A percentile compares a stretch with the other conserved stretches of the same genome.
Evolutionary conservation across 2,888 invertebrate species (phyloP).

Genomic region (Euclidia mi): DNA sequence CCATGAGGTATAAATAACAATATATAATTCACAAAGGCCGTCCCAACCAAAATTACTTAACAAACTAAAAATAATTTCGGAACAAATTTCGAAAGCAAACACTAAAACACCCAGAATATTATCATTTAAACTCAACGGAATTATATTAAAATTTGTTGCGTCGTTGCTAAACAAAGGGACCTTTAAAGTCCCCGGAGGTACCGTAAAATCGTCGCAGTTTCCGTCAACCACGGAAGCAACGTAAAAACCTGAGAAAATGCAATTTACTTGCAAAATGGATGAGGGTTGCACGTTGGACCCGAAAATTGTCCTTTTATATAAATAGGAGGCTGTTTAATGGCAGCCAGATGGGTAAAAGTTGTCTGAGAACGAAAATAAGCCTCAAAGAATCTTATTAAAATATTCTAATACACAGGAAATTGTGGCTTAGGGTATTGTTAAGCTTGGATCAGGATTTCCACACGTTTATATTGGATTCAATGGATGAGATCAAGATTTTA

Average conservation of each 20-base stretch:
- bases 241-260: conserved; percentile 58
- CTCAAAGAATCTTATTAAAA: conserved; percentile 33
- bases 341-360: conserved; percentile 31
- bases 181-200: conserved; percentile 35
- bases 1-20: not conserved
- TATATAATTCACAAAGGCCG: not conserved
- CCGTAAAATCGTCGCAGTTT: conserved; percentile 40
- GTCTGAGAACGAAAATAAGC: conserved; percentile 31
- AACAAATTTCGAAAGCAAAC: conserved; percentile 3
- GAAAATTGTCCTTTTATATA: conserved; percentile 46
- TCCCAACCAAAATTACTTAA: conserved; percentile 2
- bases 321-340: conserved; percentile 43
- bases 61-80: conserved; percentile 12
- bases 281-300: conserved; percentile 43
- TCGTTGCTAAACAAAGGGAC: conserved; percentile 44
- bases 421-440: conserved; percentile 15
- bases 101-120: conserved; percentile 41
- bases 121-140: conserved; percentile 51
- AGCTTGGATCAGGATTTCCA: conserved; percentile 19
- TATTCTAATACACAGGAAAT: conserved; percentile 28
- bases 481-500: conserved; percentile 21
- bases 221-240: conserved; percentile 47
- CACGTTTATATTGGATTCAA: conserved; percentile 25
- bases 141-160: conserved; percentile 48
- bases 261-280: conserved; percentile 59